phyloP scores from a whole-genome alignment of 2,888 invertebrate genomes.

The Lottia gigantea region DNA sequence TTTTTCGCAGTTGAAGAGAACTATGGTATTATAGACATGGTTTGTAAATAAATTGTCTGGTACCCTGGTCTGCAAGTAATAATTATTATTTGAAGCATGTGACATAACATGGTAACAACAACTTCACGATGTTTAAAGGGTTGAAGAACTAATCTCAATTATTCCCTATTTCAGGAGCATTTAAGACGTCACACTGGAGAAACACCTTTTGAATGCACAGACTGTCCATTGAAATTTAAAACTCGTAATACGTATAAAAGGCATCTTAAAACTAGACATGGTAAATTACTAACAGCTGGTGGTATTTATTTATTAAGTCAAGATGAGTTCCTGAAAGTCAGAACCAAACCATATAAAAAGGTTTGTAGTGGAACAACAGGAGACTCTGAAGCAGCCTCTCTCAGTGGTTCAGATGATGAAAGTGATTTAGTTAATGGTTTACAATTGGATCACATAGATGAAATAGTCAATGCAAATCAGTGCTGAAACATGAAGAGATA shows the following conservation, averaged over 20 bases:
- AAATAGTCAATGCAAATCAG: no score
- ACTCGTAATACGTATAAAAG: constrained; percentile 75
- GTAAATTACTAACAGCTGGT: constrained; percentile 72
- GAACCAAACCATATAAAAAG: constrained; percentile 50
- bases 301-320: constrained; percentile 70
- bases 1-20: no score
- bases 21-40: no score
- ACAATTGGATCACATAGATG: no score
- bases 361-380: not conserved
- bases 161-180: constrained; percentile 67
- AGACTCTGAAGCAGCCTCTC: not conserved
- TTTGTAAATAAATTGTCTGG: no score
- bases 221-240: constrained; percentile 70
- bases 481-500: no score
- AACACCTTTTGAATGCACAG: constrained; percentile 63
- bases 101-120: no score
- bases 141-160: not conserved
- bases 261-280: constrained; percentile 73
- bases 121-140: no score
- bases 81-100: no score
- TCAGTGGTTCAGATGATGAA: not conserved
- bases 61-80: no score
- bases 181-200: constrained; percentile 71
- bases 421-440: no score
- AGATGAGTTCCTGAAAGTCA: constrained; percentile 62